Evolutionary conservation across 2,797 vertebrate genomes (phyloP).

Genomic region (Xenops minutus): DNA sequence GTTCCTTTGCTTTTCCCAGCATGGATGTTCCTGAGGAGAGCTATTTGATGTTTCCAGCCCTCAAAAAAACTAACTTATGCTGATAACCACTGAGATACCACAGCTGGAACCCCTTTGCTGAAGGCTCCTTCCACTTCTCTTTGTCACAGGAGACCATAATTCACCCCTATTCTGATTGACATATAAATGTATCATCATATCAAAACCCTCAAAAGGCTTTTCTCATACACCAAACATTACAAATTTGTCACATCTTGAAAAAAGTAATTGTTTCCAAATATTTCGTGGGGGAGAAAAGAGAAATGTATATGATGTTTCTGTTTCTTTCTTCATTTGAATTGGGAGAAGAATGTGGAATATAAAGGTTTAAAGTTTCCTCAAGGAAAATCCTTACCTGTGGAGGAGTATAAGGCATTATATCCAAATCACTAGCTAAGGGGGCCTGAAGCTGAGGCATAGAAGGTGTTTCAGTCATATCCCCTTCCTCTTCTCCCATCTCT

Average conservation of each 20-base stretch:
- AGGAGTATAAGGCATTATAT: slow-evolving; percentile 92
- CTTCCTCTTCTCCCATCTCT: slow-evolving; percentile 94
- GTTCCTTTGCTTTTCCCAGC: neutral
- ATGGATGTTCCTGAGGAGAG: neutral
- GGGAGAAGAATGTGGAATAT: neutral
- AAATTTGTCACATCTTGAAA: neutral
- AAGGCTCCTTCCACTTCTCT: neutral
- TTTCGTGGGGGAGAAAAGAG: neutral
- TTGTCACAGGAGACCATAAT: neutral
- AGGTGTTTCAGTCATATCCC: slow-evolving; percentile 87
- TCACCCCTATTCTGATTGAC: neutral
- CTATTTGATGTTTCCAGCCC: neutral
- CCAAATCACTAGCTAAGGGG: slow-evolving; percentile 87
- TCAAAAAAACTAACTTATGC: neutral
- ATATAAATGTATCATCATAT: neutral
- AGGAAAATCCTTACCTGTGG: slow-evolving; percentile 83
- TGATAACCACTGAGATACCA: neutral
- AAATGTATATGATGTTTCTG: neutral
- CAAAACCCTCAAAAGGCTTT: neutral
- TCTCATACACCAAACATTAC: neutral
- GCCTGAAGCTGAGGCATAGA: slow-evolving; percentile 89
- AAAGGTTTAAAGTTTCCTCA: neutral
- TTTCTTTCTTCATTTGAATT: neutral
- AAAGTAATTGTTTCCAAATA: neutral
- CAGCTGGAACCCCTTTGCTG: neutral